phyloP scores from a whole-genome alignment of 2,888 invertebrate species.

The Eumerus sabulonum region DNA sequence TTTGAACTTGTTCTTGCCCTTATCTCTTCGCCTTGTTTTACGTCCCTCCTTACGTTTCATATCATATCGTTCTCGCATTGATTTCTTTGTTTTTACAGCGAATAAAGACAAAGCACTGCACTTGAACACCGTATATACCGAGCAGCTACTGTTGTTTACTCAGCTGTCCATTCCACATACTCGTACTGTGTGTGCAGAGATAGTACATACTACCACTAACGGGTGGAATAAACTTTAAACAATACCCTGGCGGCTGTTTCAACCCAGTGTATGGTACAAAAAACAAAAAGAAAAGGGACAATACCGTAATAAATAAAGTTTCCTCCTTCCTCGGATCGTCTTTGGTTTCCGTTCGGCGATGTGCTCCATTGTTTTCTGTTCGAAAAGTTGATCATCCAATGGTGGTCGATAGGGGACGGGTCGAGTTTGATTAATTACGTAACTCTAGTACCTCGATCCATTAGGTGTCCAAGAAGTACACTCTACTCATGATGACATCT shows the following conservation, averaged over 20 bases:
- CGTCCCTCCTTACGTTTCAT: no score
- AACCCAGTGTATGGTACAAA: background rate
- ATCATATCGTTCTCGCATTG: background rate
- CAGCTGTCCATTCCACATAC: slow-evolving; percentile 17
- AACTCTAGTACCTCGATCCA: no score
- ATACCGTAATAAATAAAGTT: slow-evolving; percentile 54
- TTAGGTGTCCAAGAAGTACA: no score
- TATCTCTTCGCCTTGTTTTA: no score
- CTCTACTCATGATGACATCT: no score
- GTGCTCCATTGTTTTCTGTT: slow-evolving; percentile 12
- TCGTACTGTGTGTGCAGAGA: slow-evolving; percentile 44
- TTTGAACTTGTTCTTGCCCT: background rate
- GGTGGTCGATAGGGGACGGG: no score
- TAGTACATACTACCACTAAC: slow-evolving; percentile 25
- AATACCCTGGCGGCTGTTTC: slow-evolving; percentile 42
- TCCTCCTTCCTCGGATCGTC: slow-evolving; percentile 29
- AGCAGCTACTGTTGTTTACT: slow-evolving; percentile 33
- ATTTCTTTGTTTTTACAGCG: slow-evolving; percentile 34
- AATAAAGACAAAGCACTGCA: slow-evolving; percentile 41
- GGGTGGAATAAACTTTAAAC: slow-evolving; percentile 67
- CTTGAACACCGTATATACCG: slow-evolving; percentile 22
- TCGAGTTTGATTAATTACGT: no score
- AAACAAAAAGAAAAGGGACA: slow-evolving; percentile 32
- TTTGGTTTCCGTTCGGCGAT: slow-evolving; percentile 19
- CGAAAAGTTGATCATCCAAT: background rate